phyloP scores from a whole-genome alignment of 2,113 vertebrate genomes.

The Phalacrocorax carbo region DNA sequence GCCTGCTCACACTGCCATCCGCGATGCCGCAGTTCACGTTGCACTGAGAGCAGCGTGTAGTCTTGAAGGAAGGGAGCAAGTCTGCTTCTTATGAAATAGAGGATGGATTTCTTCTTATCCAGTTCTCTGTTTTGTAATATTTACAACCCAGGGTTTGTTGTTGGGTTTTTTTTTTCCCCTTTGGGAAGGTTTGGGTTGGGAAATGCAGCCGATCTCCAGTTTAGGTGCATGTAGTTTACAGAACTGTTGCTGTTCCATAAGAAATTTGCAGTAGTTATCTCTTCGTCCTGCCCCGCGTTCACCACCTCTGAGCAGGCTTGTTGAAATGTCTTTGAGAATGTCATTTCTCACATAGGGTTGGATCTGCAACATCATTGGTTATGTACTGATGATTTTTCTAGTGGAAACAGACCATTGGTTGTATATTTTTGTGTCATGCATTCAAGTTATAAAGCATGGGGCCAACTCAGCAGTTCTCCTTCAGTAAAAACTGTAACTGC shows the following conservation, averaged over 20 bases:
- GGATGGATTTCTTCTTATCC: background rate
- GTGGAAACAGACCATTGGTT: background rate
- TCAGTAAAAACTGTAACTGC: background rate
- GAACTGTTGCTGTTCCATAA: background rate
- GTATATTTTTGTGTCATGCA: background rate
- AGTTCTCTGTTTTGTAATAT: background rate
- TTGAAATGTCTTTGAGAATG: background rate
- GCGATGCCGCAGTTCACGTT: background rate
- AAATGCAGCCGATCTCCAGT: background rate
- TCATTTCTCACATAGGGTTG: background rate
- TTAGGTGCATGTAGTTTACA: background rate
- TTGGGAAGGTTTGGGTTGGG: background rate
- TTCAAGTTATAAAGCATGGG: background rate
- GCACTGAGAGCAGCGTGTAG: background rate
- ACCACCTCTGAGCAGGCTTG: background rate
- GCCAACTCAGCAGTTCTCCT: background rate
- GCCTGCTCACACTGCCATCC: conserved; percentile 8
- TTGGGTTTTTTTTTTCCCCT: background rate
- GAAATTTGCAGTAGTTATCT: background rate
- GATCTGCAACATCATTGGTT: background rate
- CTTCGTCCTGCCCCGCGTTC: accelerated
- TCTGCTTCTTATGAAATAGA: background rate
- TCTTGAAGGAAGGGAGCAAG: background rate
- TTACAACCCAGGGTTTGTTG: background rate
- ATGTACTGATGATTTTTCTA: background rate